Percentiles rank a stretch among this genome's conserved stretches.
These are phyloP conservation scores for Drosophila nikananu DNA, from an alignment of 1,140 invertebrate species.

Conservation along the genomic window DNA sequence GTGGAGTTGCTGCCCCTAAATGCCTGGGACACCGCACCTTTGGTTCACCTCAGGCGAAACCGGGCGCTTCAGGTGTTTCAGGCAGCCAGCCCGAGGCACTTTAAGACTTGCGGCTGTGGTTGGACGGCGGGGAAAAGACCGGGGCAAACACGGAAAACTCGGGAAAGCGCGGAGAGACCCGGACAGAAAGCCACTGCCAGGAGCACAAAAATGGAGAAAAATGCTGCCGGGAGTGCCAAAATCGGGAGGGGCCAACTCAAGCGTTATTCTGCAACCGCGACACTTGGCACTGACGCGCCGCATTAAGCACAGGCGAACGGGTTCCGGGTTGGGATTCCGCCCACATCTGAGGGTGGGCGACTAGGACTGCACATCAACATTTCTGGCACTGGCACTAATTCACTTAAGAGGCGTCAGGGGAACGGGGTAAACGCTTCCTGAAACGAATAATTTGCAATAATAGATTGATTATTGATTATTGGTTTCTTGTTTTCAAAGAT, in stretches of 20 bases:
- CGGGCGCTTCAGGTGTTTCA: conserved; percentile 30
- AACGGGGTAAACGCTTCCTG: background rate
- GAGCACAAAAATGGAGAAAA: conserved; percentile 38
- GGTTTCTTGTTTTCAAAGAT: too few species aligned
- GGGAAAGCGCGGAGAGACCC: background rate
- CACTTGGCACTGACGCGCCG: conserved; percentile 77
- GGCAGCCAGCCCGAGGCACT: conserved; percentile 34
- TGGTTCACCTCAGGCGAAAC: conserved; percentile 21
- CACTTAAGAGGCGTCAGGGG: background rate
- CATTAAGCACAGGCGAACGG: conserved; percentile 73
- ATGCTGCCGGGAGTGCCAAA: conserved; percentile 32
- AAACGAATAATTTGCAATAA: background rate
- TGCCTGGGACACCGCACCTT: conserved; percentile 33
- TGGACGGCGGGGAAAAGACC: conserved; percentile 5
- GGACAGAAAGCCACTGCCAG: conserved; percentile 12
- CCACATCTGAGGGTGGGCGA: conserved; percentile 4
- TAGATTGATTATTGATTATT: background rate
- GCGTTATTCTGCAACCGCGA: conserved; percentile 74
- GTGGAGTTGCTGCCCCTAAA: conserved; percentile 20
- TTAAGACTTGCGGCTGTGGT: conserved; percentile 50
- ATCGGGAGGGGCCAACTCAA: conserved; percentile 56
- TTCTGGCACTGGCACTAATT: conserved; percentile 2
- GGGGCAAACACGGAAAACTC: background rate
- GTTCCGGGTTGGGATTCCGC: conserved; percentile 17
- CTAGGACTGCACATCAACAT: conserved; percentile 10